These are phyloP conservation scores for Masnerella sp. DNA, from an alignment of 2,888 invertebrate species.

Conservation along the genomic window DNA sequence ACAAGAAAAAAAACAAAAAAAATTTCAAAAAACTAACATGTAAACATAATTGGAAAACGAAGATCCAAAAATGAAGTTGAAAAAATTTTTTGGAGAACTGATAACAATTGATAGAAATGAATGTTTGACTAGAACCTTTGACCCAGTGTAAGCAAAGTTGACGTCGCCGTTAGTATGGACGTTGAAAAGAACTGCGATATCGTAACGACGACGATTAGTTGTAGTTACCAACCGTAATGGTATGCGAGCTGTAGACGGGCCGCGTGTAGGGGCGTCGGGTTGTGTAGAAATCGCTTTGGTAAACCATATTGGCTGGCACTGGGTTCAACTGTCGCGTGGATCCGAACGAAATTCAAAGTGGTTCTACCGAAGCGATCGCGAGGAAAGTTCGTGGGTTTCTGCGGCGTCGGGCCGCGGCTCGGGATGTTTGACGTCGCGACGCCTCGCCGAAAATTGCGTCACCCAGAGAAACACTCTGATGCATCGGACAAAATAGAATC, in stretches of 20 bases:
- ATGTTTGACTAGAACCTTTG: constrained; percentile 64
- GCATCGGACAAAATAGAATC: constrained; percentile 76
- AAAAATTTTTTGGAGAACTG: no score
- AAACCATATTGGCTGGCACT: constrained; percentile 85
- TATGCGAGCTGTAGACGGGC: constrained; percentile 85
- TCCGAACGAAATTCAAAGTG: constrained; percentile 16
- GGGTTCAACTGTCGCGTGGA: constrained; percentile 39
- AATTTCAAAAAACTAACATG: no score
- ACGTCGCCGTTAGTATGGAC: constrained; percentile 64
- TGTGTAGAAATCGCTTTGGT: constrained; percentile 95
- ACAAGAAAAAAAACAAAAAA: no score
- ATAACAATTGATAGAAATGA: no score
- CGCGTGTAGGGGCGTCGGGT: constrained; percentile 90
- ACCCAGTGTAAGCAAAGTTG: constrained; percentile 48
- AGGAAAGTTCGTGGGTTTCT: constrained; percentile 76
- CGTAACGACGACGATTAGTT: not conserved
- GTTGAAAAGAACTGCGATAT: constrained; percentile 14
- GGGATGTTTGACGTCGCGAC: constrained; percentile 61
- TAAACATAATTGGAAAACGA: no score
- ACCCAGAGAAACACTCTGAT: constrained; percentile 63
- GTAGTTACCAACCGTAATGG: constrained; percentile 86
- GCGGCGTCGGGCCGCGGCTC: constrained; percentile 51
- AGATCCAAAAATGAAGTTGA: no score
- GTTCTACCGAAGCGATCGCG: constrained; percentile 71
- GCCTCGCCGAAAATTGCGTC: constrained; percentile 63